These are phyloP conservation scores for Gastracanthus pulcherrimus DNA, from an alignment of 2,888 invertebrate species.

Conservation along the genomic window DNA sequence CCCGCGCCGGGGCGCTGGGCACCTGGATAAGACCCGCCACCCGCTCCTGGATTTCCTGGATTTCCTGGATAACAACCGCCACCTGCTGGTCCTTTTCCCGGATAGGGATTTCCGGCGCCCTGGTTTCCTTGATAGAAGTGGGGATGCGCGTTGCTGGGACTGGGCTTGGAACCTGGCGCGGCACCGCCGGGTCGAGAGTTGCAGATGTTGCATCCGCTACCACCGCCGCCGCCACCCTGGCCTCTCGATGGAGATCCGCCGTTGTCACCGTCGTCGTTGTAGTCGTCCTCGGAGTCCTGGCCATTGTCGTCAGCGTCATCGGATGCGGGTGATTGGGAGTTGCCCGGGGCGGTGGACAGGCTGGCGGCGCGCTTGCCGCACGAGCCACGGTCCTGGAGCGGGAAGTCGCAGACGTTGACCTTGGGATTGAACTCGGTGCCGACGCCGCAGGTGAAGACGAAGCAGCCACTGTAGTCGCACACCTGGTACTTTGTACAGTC, in stretches of 20 bases:
- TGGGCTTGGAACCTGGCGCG: background rate
- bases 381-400: slow-evolving; percentile 60
- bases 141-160: background rate
- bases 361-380: slow-evolving; percentile 60
- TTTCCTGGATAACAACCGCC: background rate
- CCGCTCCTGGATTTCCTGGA: too few species aligned
- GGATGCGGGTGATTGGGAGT: background rate
- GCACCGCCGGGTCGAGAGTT: too few species aligned
- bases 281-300: background rate
- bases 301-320: background rate
- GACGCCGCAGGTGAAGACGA: slow-evolving; percentile 63
- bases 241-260: background rate
- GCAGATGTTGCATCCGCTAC: too few species aligned
- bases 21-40: too few species aligned
- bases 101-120: too few species aligned
- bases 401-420: slow-evolving; percentile 67
- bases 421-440: slow-evolving; percentile 70
- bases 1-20: background rate
- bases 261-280: background rate
- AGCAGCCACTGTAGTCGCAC: slow-evolving; percentile 69
- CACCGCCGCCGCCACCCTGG: background rate
- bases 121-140: background rate
- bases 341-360: background rate
- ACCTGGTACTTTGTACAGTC: slow-evolving; percentile 67
- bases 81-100: too few species aligned